A percentile compares a stretch with the other conserved stretches of the same genome.
These are phyloP conservation scores for Carabus problematicus DNA, from an alignment of 2,888 invertebrate species.

Conservation along the genomic window DNA sequence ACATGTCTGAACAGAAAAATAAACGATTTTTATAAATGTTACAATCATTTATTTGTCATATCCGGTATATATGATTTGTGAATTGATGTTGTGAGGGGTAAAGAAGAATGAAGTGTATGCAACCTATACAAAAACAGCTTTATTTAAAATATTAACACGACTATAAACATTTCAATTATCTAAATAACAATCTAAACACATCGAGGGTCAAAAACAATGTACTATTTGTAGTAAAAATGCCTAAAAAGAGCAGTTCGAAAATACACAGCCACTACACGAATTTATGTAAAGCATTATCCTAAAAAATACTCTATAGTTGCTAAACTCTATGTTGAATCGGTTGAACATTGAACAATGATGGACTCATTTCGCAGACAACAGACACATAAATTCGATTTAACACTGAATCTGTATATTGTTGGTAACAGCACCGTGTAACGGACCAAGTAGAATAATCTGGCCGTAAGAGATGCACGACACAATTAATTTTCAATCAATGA, in stretches of 20 bases:
- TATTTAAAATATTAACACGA: slow-evolving; percentile 28
- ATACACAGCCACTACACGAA: slow-evolving; percentile 25
- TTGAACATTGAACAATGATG: slow-evolving; percentile 7
- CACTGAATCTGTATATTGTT: too few relatives aligned
- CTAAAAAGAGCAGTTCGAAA: slow-evolving; percentile 6
- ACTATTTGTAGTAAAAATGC: slow-evolving; percentile 12
- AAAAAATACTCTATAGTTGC: slow-evolving; percentile 5
- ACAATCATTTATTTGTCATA: background rate
- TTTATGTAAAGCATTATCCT: slow-evolving; percentile 4
- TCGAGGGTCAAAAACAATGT: slow-evolving; percentile 15
- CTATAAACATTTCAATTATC: too few relatives aligned
- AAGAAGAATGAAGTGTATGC: background rate
- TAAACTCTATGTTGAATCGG: background rate
- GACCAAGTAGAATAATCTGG: too few relatives aligned
- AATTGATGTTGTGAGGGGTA: background rate
- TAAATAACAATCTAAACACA: slow-evolving; percentile 12
- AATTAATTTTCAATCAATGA: too few relatives aligned
- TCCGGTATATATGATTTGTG: background rate
- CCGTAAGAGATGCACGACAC: too few relatives aligned
- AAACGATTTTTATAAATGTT: slow-evolving; percentile 32
- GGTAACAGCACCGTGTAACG: too few relatives aligned
- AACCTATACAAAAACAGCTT: slow-evolving; percentile 35
- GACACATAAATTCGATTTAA: too few relatives aligned
- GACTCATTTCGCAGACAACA: too few relatives aligned
- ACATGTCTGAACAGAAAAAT: slow-evolving; percentile 20